Base-by-base conservation (phyloP, 1,140 invertebrate species). In the Trypoxylus dichotomus region DNA sequence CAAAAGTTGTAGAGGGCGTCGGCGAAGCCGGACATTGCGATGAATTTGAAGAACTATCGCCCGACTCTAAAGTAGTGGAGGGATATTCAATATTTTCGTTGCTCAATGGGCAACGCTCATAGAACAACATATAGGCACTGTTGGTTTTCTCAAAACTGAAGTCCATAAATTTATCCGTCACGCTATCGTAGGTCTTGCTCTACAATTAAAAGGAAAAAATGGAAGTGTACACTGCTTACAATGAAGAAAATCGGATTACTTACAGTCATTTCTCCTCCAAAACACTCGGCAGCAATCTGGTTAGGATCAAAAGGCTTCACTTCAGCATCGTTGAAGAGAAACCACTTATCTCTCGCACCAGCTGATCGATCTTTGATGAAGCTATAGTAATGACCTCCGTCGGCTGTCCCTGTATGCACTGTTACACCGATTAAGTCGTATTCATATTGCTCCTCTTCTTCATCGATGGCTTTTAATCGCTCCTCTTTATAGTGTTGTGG, bases 81-180 rank as follows among this genome's bases (percentile, higher is more conserved):
- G 81, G 82, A 75, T 2, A 80, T 60, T 19, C 81, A 76, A 5
- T 80, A 80, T 15, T 83, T 79, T 42, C 82, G 47, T 60, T 86
- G 83, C 81, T 85, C 0, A 87, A 82, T 27, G 89, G 87, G 76
- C 89, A 91, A 79, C 94, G 91, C 86, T 98, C 96, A 85, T 98
- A 98, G 85, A 98, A 98, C 68, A 98, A 85, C 97, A 98, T 98
- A 83, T 98, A 98, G 0, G 97, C 97, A 84, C 95, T 97, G 85
- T 98, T 98, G 0, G 96, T 98, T 88, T 98, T 98, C 85, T 98
- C 97, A 86, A 97, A 97, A 80, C 96, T 97, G 83, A 98, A 97
- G 84, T 98, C 97, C 94, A 98, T 95, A 83, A 97, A 98, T 84
- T 98, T 98, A 82, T 98, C 96, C 0, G 95, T 97, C 1, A 97